A percentile compares a stretch with the other conserved stretches of the same genome.
phyloP scores from a whole-genome alignment of 2,113 vertebrate species.

The Alligator mississippiensis region DNA sequence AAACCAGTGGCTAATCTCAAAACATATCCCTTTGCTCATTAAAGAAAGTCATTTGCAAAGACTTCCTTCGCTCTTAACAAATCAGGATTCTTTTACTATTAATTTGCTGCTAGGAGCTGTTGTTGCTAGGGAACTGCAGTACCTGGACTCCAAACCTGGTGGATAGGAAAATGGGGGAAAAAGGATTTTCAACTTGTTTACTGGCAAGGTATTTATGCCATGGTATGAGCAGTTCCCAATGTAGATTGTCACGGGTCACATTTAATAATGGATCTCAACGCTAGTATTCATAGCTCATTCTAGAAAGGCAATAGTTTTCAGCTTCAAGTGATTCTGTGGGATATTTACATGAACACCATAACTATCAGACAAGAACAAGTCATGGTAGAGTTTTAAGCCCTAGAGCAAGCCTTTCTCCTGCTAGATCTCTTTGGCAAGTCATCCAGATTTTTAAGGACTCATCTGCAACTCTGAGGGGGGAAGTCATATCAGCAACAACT shows the following conservation, averaged over 20 bases:
- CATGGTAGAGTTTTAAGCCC: neutral
- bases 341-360: neutral
- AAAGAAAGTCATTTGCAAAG: neutral
- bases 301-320: neutral
- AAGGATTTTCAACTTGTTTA: neutral
- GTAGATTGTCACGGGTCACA: neutral
- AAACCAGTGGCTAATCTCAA: neutral
- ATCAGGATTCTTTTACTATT: slow-evolving; percentile 57
- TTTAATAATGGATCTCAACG: neutral
- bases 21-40: neutral
- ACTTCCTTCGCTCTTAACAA: slow-evolving; percentile 70
- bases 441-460: neutral
- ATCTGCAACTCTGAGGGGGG: neutral
- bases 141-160: slow-evolving; percentile 75
- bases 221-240: neutral
- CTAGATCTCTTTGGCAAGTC: neutral
- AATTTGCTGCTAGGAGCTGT: slow-evolving; percentile 67
- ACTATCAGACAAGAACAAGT: too few relatives aligned
- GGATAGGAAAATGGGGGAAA: slow-evolving; percentile 52
- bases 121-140: slow-evolving; percentile 69
- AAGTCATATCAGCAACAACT: neutral
- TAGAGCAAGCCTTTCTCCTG: neutral
- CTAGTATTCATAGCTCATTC: neutral
- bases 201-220: neutral
- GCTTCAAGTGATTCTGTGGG: neutral